Evolutionary conservation across 2,888 invertebrate genomes (phyloP).

Genomic region (Argyra leucocephala): DNA sequence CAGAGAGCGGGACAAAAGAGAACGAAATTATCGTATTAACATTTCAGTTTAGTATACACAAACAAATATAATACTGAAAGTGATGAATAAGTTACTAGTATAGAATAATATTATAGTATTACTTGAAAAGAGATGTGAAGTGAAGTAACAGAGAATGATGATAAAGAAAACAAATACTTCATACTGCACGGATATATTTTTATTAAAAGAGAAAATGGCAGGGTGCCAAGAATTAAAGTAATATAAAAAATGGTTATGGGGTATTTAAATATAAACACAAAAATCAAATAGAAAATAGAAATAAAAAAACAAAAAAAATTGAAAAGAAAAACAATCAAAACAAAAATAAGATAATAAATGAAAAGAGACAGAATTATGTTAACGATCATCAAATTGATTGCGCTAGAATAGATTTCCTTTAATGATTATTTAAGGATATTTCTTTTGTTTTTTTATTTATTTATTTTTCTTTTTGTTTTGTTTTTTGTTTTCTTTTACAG

Average conservation of each 20-base stretch:
- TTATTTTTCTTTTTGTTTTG: neutral
- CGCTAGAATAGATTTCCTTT: slow-evolving; percentile 4
- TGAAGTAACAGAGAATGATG: neutral
- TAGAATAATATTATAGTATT: neutral
- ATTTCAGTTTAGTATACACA: too few species aligned
- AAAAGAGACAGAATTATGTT: neutral
- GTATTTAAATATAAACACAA: neutral
- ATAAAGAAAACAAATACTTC: too few species aligned
- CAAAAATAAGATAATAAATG: neutral
- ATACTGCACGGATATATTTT: too few species aligned
- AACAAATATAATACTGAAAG: neutral
- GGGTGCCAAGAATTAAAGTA: neutral
- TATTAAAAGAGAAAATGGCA: neutral
- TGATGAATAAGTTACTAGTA: neutral
- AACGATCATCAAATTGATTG: slow-evolving; percentile 6
- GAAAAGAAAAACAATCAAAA: neutral
- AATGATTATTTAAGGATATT: slow-evolving; percentile 1
- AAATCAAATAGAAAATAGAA: neutral
- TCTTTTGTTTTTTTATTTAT: neutral
- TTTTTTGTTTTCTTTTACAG: neutral
- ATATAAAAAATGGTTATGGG: neutral
- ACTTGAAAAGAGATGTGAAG: neutral
- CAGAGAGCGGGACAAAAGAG: too few species aligned
- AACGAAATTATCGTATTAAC: too few species aligned
- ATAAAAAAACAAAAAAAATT: neutral